Evolutionary conservation across 2,888 invertebrate species (phyloP).

Genomic region (Alcis repandata): DNA sequence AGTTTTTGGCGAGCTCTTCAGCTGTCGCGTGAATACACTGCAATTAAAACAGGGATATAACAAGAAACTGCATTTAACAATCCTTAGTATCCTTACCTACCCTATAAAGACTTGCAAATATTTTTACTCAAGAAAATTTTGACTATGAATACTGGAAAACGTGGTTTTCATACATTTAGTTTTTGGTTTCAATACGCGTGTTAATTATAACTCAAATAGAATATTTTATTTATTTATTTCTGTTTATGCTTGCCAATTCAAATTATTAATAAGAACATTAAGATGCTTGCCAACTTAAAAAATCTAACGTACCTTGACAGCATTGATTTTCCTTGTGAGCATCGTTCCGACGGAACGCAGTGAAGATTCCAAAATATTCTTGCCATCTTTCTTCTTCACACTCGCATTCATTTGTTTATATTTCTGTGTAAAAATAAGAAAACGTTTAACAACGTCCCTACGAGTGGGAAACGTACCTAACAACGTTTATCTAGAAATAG

Average conservation of each 20-base stretch:
- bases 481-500: no score
- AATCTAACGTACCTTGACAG: slow-evolving; percentile 89
- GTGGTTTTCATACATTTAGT: no score
- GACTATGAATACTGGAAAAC: no score
- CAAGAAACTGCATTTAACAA: neutral
- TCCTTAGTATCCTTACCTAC: neutral
- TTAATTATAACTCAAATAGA: no score
- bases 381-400: slow-evolving; percentile 93
- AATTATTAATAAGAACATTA: neutral
- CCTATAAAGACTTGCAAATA: no score
- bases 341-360: slow-evolving; percentile 93
- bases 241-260: no score
- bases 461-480: neutral
- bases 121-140: neutral
- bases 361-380: slow-evolving; percentile 92
- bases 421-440: slow-evolving; percentile 81
- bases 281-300: neutral
- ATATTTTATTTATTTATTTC: no score
- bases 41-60: slow-evolving; percentile 49
- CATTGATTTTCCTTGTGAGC: slow-evolving; percentile 95
- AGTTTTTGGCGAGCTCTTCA: slow-evolving; percentile 89
- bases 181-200: no score
- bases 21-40: slow-evolving; percentile 93
- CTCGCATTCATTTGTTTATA: slow-evolving; percentile 92
- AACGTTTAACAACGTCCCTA: neutral